phyloP scores from a whole-genome alignment of 2,797 vertebrate species.

The Notamacropus eugenii region DNA sequence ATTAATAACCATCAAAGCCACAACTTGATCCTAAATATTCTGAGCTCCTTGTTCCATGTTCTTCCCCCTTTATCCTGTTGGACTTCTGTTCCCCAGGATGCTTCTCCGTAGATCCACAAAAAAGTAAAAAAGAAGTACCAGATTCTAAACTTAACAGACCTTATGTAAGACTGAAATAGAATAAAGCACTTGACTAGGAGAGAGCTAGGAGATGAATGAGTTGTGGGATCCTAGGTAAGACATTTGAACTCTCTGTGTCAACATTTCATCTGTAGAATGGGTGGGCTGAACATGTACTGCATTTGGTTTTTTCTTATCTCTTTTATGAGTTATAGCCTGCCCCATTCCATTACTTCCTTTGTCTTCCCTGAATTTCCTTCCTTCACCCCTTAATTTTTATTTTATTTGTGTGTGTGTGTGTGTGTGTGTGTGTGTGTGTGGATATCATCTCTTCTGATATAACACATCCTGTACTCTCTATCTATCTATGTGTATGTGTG shows the following conservation, averaged over 20 bases:
- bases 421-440: too few relatives aligned
- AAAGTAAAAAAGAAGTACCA: background rate
- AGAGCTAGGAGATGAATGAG: background rate
- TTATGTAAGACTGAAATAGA: background rate
- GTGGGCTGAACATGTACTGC: background rate
- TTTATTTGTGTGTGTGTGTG: too few relatives aligned
- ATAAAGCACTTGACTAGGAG: background rate
- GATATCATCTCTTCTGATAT: too few relatives aligned
- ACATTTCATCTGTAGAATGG: background rate
- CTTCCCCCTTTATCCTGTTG: constrained; percentile 19
- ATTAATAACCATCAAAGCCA: background rate
- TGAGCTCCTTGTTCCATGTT: background rate
- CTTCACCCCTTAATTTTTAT: too few relatives aligned
- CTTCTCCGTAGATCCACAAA: background rate
- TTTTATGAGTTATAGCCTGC: too few relatives aligned
- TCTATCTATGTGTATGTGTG: too few relatives aligned
- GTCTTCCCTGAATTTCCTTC: too few relatives aligned
- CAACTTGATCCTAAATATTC: background rate
- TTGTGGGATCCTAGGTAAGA: background rate
- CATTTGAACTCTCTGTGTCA: background rate
- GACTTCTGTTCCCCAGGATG: background rate
- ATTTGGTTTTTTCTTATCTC: background rate
- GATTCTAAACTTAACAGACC: constrained; percentile 9
- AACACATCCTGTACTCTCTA: too few relatives aligned
- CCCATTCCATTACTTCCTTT: too few relatives aligned